Percentiles rank a stretch among this genome's conserved stretches.
Conservation (phyloP, 30 jellyfish, hydroid and myxozoan genomes). For the Clytia hemisphaerica region DNA sequence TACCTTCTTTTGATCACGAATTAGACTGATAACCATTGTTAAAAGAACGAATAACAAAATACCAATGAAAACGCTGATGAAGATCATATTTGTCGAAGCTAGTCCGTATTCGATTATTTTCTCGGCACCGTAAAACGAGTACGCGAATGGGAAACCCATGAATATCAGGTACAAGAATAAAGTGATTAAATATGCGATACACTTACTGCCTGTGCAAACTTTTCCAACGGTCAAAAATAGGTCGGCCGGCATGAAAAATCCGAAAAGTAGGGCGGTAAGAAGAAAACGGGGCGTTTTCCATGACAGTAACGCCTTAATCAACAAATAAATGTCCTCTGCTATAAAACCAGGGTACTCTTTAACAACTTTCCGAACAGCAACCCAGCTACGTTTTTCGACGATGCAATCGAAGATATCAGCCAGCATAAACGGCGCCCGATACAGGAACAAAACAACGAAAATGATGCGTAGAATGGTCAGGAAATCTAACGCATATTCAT, state of each 20-base stretch:
- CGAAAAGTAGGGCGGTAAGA: slow-evolving; percentile 66
- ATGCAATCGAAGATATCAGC: slow-evolving; percentile 66
- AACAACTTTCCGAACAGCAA: slow-evolving; percentile 62
- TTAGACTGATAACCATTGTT: slow-evolving; percentile 45
- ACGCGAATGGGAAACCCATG: slow-evolving; percentile 59
- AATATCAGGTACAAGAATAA: slow-evolving; percentile 33
- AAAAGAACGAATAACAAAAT: slow-evolving; percentile 42
- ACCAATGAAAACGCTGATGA: slow-evolving; percentile 37
- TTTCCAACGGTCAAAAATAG: slow-evolving; percentile 59
- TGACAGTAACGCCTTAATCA: slow-evolving; percentile 37
- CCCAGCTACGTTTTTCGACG: slow-evolving; percentile 77
- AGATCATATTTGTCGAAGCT: slow-evolving; percentile 58
- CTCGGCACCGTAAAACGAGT: slow-evolving; percentile 51
- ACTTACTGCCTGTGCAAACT: background rate
- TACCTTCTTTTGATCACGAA: slow-evolving; percentile 13
- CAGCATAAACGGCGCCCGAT: slow-evolving; percentile 84
- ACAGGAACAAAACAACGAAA: slow-evolving; percentile 47
- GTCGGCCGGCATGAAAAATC: slow-evolving; percentile 89
- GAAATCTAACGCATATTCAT: slow-evolving; percentile 57
- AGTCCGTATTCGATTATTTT: slow-evolving; percentile 34
- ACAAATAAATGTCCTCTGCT: slow-evolving; percentile 30
- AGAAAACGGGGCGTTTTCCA: slow-evolving; percentile 95
- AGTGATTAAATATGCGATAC: slow-evolving; percentile 40
- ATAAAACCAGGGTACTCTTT: slow-evolving; percentile 55
- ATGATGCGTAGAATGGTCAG: slow-evolving; percentile 52